Evolutionary conservation across 2,797 vertebrate genomes (phyloP).

Genomic region (Crenuchus spilurus): DNA sequence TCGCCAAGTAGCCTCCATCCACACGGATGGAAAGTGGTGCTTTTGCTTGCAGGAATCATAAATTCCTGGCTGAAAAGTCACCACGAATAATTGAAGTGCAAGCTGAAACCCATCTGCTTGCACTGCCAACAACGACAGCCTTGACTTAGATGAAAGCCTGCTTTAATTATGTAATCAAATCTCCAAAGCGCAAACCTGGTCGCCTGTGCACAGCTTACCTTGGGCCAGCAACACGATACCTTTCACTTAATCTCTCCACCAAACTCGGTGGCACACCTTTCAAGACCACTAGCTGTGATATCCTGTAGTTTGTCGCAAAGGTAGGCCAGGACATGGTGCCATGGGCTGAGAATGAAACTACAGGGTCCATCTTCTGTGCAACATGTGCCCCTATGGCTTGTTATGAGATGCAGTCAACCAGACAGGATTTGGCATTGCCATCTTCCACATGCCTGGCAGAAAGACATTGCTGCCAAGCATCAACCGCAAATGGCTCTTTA

Average conservation of each 20-base stretch:
- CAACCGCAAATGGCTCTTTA: conserved; percentile 20
- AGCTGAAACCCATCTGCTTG: conserved; percentile 3
- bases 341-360: neutral
- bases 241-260: neutral
- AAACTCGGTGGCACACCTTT: neutral
- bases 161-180: conserved; percentile 24
- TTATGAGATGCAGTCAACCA: conserved; percentile 1
- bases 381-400: neutral
- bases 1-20: neutral
- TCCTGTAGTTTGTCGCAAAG: neutral
- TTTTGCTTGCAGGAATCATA: neutral
- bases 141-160: conserved; percentile 16
- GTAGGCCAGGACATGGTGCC: neutral
- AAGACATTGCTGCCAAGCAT: conserved; percentile 2
- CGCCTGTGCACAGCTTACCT: neutral
- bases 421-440: conserved; percentile 18
- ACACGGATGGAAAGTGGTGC: conserved; percentile 15
- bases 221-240: neutral
- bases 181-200: neutral
- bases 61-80: conserved; percentile 25
- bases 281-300: neutral
- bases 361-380: neutral
- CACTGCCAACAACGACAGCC: neutral
- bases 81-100: conserved; percentile 15
- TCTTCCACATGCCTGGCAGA: conserved; percentile 30